Conservation (phyloP, 2,888 invertebrate species). For the Zaprionus lineosus region DNA sequence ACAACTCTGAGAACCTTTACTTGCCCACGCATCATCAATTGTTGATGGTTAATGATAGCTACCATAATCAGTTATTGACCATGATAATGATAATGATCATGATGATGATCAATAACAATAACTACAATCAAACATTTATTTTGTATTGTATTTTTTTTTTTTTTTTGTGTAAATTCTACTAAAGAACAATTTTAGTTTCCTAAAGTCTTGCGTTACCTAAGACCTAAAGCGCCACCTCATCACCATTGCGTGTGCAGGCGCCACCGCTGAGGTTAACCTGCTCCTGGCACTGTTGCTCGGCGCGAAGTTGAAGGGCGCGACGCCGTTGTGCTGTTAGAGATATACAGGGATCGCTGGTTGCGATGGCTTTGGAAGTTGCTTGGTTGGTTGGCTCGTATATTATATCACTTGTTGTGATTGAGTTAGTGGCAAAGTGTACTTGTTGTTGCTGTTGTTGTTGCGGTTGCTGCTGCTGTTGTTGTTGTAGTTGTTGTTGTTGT, state of each 20-base stretch:
- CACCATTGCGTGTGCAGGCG: slow-evolving; percentile 66
- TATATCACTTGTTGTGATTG: slow-evolving; percentile 67
- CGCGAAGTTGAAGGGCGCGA: slow-evolving; percentile 67
- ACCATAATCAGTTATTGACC: no score
- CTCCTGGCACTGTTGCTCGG: slow-evolving; percentile 68
- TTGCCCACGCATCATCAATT: slow-evolving; percentile 10
- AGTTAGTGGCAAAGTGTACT: slow-evolving; percentile 34
- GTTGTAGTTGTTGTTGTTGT: slow-evolving; percentile 48
- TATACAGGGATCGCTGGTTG: slow-evolving; percentile 37
- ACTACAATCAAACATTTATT: neutral
- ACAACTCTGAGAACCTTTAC: slow-evolving; percentile 28
- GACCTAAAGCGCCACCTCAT: slow-evolving; percentile 78
- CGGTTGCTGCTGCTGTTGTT: slow-evolving; percentile 23
- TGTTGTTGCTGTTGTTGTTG: slow-evolving; percentile 38
- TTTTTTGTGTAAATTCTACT: slow-evolving; percentile 20
- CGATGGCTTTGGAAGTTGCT: slow-evolving; percentile 53
- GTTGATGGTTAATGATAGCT: no score
- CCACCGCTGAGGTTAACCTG: slow-evolving; percentile 62
- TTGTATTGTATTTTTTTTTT: no score
- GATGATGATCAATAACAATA: no score
- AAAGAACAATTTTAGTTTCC: slow-evolving; percentile 7
- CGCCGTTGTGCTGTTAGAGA: slow-evolving; percentile 75
- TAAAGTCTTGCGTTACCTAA: neutral
- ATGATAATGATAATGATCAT: no score
- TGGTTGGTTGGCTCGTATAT: slow-evolving; percentile 52